phyloP scores from a whole-genome alignment of 2,113 vertebrate genomes.

The Pogona vitticeps region DNA sequence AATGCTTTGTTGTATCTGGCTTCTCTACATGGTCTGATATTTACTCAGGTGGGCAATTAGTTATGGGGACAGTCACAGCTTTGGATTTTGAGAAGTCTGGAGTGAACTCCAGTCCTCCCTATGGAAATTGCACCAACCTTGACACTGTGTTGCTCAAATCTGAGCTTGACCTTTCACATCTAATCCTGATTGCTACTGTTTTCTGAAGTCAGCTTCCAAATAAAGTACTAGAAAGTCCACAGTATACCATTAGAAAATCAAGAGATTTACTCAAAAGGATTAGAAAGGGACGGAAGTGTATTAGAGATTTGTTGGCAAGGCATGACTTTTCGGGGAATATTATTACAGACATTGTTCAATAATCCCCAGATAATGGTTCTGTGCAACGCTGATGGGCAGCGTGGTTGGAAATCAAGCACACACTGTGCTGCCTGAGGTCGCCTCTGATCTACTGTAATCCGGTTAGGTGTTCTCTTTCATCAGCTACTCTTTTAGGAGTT shows the following conservation, averaged over 20 bases:
- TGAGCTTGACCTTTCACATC: background rate
- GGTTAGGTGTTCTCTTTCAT: rapidly evolving
- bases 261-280: background rate
- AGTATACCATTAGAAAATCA: background rate
- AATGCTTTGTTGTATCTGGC: background rate
- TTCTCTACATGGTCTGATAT: background rate
- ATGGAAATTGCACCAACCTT: background rate
- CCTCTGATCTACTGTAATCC: slow-evolving; percentile 46
- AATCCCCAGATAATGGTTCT: background rate
- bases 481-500: background rate
- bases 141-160: background rate
- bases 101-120: background rate
- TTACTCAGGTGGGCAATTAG: no score
- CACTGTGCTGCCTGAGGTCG: background rate
- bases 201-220: background rate
- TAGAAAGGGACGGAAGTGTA: background rate
- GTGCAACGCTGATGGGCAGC: background rate
- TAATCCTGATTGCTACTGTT: background rate
- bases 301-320: background rate
- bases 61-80: background rate
- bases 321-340: background rate
- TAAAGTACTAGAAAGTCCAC: background rate
- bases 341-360: background rate
- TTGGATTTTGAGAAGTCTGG: no score
- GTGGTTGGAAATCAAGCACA: background rate